Base-by-base conservation (phyloP, 2,113 vertebrate genomes). In the Panurus biarmicus region DNA sequence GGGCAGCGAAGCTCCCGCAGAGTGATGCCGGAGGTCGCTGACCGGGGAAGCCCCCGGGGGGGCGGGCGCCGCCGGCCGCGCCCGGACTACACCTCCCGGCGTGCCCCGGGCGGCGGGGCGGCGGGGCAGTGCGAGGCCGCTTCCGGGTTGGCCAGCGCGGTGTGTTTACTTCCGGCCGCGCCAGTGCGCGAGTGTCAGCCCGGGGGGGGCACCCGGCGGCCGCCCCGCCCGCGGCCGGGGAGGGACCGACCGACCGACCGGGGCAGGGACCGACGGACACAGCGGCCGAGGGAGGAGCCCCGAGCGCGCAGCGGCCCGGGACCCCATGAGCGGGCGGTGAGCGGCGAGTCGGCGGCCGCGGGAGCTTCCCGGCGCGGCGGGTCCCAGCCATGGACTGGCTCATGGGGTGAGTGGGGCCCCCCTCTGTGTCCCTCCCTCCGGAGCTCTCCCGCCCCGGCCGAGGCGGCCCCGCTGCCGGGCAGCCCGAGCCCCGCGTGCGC, bases 151-250 rank as follows among this genome's bases (percentile, higher is more conserved):
- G 58, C 79, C 14, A 71, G 69, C 44, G 62, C 84, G 11, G 82
- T 97, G 94, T 98, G 98, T 98, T 98, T 98, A 98, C 98, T 98
- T 98, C 98, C 98, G 98, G 98, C 98, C 98, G 92, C 95, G 54
- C 67, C 58, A 79, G 95, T 78, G 92, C 82, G 93, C 75, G 85
- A 97, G 97, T 97, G 97, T 96, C 96, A 89, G 97, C 95, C 96
- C 95, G 97, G 84, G 62, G 80, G 72, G 71, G 82, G 87, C 57
- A 89, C 60, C 88, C 80, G 91, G 85, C 94, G 94, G 96, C 89
- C 89, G 97, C 93, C 95, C 96, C 86, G 90, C 84, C 58, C 64
- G 78, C 36, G 73, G 65, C 90, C 70, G 73, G 91, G 67, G 65
- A 77, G 84, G 84, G 84, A 86, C 84, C 64, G 82, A 74, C 40